Evolutionary conservation across 1,140 invertebrate species (phyloP).

Genomic region (Drosophila malerkotliana): DNA sequence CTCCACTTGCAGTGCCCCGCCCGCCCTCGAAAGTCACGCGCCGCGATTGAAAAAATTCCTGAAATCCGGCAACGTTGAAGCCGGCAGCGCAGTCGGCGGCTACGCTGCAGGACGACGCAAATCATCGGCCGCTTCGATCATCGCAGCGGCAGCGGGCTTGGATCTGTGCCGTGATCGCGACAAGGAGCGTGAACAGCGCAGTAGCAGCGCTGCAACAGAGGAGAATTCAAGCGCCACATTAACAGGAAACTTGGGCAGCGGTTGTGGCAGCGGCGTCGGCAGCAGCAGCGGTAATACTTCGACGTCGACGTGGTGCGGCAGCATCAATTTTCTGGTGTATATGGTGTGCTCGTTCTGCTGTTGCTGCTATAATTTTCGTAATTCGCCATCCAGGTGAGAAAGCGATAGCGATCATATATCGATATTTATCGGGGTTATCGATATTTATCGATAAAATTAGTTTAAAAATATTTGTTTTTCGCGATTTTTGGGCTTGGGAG

Average conservation of each 20-base stretch:
- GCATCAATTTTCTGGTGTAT: conserved; percentile 81
- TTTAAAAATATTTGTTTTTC: no score
- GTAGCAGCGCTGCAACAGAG: conserved; percentile 33
- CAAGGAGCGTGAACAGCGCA: conserved; percentile 27
- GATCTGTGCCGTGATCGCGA: conserved; percentile 36
- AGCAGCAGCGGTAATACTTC: conserved; percentile 43
- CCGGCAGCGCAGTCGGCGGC: conserved; percentile 17
- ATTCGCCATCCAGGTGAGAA: conserved; percentile 77
- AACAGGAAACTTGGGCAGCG: conserved; percentile 29
- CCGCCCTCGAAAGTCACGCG: conserved; percentile 42
- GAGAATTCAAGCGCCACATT: conserved; percentile 45
- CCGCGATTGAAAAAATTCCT: conserved; percentile 62
- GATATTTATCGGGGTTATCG: not conserved
- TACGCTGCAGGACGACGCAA: conserved; percentile 52
- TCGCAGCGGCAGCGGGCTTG: conserved; percentile 61
- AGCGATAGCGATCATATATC: conserved; percentile 1
- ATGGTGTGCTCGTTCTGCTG: conserved; percentile 83
- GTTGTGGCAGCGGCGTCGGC: conserved; percentile 28
- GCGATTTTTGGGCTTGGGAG: no score
- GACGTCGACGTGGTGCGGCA: conserved; percentile 78
- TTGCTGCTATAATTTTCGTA: conserved; percentile 82
- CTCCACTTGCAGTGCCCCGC: conserved; percentile 70
- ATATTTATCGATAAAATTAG: no score
- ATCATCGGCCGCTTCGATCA: conserved; percentile 72
- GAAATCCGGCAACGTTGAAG: conserved; percentile 24